phyloP scores from a whole-genome alignment of 2,113 vertebrate species.

The Scalopus aquaticus region DNA sequence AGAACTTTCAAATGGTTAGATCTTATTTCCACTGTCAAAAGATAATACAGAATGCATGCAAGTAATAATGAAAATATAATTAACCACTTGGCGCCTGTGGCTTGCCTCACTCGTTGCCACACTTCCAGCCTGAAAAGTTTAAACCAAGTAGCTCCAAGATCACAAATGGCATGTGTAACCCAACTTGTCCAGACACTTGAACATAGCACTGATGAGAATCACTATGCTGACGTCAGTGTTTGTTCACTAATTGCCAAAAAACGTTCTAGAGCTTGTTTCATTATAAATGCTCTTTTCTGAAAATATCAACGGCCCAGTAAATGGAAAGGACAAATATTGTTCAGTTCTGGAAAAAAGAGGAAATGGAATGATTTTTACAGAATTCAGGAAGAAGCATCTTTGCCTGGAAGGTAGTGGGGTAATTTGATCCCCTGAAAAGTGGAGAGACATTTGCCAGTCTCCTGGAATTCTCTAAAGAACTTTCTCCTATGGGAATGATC shows the following conservation, averaged over 20 bases:
- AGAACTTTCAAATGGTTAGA: not conserved
- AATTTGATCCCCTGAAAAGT: not conserved
- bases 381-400: not conserved
- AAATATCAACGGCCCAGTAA: not conserved
- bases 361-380: constrained; percentile 36
- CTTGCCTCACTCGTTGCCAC: constrained; percentile 28
- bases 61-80: constrained; percentile 55
- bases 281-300: constrained; percentile 6
- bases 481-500: not conserved
- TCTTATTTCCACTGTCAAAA: constrained; percentile 31
- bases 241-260: constrained; percentile 16
- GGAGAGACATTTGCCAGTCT: not conserved
- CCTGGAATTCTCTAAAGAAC: not conserved
- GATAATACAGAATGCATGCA: constrained; percentile 35
- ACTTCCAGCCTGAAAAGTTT: constrained; percentile 45
- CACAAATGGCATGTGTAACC: constrained; percentile 35
- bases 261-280: constrained; percentile 15
- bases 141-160: constrained; percentile 2
- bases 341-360: constrained; percentile 12
- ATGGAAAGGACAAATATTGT: not conserved
- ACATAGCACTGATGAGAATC: not conserved
- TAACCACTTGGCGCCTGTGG: constrained; percentile 34
- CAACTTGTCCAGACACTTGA: not conserved
- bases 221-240: constrained; percentile 12
- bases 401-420: not conserved